A percentile compares a stretch with the other conserved stretches of the same genome.
Conservation (phyloP, 1,140 invertebrate genomes). For the Bombus impatiens region DNA sequence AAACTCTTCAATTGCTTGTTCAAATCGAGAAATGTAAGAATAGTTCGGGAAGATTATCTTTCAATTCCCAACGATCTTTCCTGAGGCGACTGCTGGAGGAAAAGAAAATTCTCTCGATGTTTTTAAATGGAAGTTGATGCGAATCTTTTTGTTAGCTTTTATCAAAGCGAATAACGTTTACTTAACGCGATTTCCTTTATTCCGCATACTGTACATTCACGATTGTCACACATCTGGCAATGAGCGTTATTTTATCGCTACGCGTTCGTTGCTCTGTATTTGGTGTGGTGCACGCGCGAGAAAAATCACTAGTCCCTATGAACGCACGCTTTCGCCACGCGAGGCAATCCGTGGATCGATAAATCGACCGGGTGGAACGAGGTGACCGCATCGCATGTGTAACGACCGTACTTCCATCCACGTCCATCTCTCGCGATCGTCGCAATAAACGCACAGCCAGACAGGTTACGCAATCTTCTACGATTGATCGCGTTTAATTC, state of each 20-base stretch:
- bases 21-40: no score
- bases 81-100: no score
- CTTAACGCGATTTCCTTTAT: background rate
- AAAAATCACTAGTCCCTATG: background rate
- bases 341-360: background rate
- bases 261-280: background rate
- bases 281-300: background rate
- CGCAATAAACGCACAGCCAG: conserved; percentile 20
- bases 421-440: background rate
- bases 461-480: conserved; percentile 49
- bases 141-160: background rate
- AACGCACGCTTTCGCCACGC: background rate
- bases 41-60: no score
- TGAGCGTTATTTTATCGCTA: background rate
- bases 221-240: background rate
- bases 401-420: background rate
- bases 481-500: conserved; percentile 51
- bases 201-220: background rate
- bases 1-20: no score
- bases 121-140: no score
- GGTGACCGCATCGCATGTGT: background rate
- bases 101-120: no score
- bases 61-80: no score
- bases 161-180: background rate
- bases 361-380: conserved; percentile 6